phyloP scores from a whole-genome alignment of 2,888 invertebrate species.

The Molorchus minor region DNA sequence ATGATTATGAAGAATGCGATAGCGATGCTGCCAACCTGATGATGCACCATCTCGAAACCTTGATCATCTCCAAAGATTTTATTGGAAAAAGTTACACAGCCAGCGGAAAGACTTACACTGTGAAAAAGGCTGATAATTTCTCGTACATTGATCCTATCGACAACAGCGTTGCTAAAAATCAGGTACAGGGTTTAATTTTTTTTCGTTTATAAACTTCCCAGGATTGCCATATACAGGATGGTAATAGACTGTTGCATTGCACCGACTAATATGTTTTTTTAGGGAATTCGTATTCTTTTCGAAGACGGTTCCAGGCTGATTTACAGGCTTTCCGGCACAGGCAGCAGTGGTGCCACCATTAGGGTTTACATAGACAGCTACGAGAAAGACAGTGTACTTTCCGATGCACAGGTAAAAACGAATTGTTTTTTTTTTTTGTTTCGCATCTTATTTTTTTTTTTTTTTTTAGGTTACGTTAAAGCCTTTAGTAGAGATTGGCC shows the following conservation, averaged over 20 bases:
- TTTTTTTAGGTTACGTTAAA: slow-evolving; percentile 72
- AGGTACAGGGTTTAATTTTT: slow-evolving; percentile 65
- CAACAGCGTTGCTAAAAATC: slow-evolving; percentile 86
- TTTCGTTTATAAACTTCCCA: neutral
- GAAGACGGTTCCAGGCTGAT: slow-evolving; percentile 94
- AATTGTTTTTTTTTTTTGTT: slow-evolving; percentile 5
- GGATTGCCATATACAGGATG: neutral
- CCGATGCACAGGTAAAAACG: slow-evolving; percentile 71
- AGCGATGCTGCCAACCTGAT: slow-evolving; percentile 87
- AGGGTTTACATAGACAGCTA: slow-evolving; percentile 96
- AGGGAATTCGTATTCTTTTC: slow-evolving; percentile 95
- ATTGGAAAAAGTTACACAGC: slow-evolving; percentile 68
- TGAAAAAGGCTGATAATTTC: slow-evolving; percentile 90
- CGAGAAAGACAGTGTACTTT: slow-evolving; percentile 76
- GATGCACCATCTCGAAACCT: slow-evolving; percentile 82
- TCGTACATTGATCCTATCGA: slow-evolving; percentile 97
- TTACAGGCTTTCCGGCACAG: slow-evolving; percentile 95
- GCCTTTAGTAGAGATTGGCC: slow-evolving; percentile 88
- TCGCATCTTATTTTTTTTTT: slow-evolving; percentile 9
- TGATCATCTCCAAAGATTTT: slow-evolving; percentile 71
- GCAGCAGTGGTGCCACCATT: slow-evolving; percentile 97
- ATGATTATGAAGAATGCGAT: slow-evolving; percentile 98
- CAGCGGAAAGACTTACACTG: slow-evolving; percentile 76
- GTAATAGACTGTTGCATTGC: too few relatives aligned
- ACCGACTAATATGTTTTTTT: too few relatives aligned